Evolutionary conservation across 1,140 invertebrate species (phyloP), one percentile per base, ranked within the genome.

Genomic region (Belonocnema kinseyi): DNA sequence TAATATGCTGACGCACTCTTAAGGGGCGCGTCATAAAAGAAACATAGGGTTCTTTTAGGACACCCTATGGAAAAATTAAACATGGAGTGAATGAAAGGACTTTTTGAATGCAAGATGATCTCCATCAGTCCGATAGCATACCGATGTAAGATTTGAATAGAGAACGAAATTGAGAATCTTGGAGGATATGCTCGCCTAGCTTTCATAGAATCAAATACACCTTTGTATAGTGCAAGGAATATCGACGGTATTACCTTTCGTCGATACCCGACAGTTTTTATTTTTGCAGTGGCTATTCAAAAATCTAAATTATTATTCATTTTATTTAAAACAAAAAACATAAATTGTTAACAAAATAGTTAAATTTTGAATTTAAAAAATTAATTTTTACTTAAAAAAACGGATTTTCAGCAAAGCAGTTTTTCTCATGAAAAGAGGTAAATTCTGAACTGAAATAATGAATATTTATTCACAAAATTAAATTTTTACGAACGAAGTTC

Each of bases 241-340:
- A 85, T 85, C 77, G 79, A 74, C 76, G 75, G 76, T 82, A 83
- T 83, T 83, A 82, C 82, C 71, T 85, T 85, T 81, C 33, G 50
- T 51, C 50, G 19, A 73, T 74, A 50, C 17, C 33, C 17, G 46
- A 50, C 50, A 46, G 26, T 46, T 71, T 74, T 61, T 74, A 53
- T 61, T 50, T 70, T 53, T 51, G 13, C 6, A 54, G 10, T 17
- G 5, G 11, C 58, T 16, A 61, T 61, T 61, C 58, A 26, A 6
- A 61, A 61, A 26, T 61, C 26, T 33, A 61, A 33, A 40, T 14
- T 14, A 2, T 46, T 46, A 2, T 46, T 46, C 11, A 46, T 46
- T 46, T 8, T 46, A 46, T 46, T 46, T 46, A 1, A 8, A 11
- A 46, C 40, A 11, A 10, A 11, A 0, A 11, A 46, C 0, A 10